Conservation (phyloP, 2,113 vertebrate species). For the Sinocyclocheilus anophthalmus region DNA sequence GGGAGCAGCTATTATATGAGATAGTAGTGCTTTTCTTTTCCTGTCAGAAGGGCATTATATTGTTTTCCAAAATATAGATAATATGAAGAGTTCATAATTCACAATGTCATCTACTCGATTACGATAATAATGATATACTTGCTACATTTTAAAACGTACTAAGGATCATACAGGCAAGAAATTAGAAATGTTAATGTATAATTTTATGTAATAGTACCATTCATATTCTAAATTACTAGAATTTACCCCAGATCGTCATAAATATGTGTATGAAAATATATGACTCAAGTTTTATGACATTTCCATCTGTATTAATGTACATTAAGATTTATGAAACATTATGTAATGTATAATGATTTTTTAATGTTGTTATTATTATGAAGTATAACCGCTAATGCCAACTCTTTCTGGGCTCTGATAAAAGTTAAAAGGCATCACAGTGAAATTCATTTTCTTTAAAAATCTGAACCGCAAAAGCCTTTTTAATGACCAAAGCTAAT, state of each 20-base stretch:
- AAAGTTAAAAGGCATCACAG: background rate
- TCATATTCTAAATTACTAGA: background rate
- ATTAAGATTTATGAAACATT: slow-evolving; percentile 17
- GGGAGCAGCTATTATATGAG: background rate
- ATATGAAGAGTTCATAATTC: background rate
- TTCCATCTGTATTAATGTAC: slow-evolving; percentile 7
- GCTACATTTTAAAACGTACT: background rate
- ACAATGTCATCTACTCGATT: slow-evolving; percentile 16
- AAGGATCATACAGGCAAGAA: background rate
- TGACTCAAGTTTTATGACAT: background rate
- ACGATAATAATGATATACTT: slow-evolving; percentile 1
- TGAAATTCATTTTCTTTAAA: background rate
- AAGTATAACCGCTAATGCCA: slow-evolving; percentile 1
- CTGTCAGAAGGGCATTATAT: background rate
- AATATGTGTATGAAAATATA: background rate
- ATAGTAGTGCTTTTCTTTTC: background rate
- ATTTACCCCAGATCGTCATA: background rate
- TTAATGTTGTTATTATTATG: slow-evolving; percentile 29
- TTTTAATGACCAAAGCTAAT: slow-evolving; percentile 13
- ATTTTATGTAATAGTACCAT: background rate
- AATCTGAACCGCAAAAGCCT: background rate
- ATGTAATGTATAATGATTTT: background rate
- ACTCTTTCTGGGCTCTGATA: slow-evolving; percentile 1
- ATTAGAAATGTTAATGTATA: background rate
- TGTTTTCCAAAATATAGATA: background rate